These are phyloP conservation scores for Adelognathus sp. DNA, from an alignment of 2,888 invertebrate species.

Conservation along the genomic window DNA sequence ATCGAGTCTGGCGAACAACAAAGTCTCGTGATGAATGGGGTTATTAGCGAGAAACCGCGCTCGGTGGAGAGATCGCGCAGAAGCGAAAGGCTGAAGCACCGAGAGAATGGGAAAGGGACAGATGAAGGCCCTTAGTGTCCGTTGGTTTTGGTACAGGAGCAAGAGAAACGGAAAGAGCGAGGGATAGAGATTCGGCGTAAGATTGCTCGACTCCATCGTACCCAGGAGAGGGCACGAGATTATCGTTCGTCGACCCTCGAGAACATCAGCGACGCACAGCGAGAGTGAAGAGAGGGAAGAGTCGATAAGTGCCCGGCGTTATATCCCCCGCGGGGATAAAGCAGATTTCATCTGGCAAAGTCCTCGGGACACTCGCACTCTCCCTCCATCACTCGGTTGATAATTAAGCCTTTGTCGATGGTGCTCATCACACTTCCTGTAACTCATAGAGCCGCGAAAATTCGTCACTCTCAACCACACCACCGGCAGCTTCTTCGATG, in stretches of 20 bases:
- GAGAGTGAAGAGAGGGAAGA: slow-evolving; percentile 11
- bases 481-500: not conserved
- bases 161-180: not conserved
- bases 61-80: too few relatives aligned
- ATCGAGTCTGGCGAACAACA: not conserved
- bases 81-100: not conserved
- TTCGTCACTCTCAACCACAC: not conserved
- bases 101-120: slow-evolving; percentile 5
- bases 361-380: slow-evolving; percentile 4
- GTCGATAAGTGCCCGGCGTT: slow-evolving; percentile 22
- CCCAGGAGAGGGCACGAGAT: slow-evolving; percentile 28
- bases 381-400: not conserved
- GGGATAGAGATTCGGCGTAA: slow-evolving; percentile 18
- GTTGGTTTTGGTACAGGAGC: slow-evolving; percentile 27
- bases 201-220: slow-evolving; percentile 29
- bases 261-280: slow-evolving; percentile 2
- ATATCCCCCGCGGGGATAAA: slow-evolving; percentile 32
- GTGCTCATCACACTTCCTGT: slow-evolving; percentile 41
- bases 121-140: slow-evolving; percentile 29
- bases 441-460: slow-evolving; percentile 6
- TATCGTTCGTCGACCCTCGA: slow-evolving; percentile 53
- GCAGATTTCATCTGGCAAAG: slow-evolving; percentile 37
- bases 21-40: slow-evolving; percentile 18
- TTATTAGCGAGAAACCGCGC: not conserved
- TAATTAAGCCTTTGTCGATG: slow-evolving; percentile 48